Evolutionary conservation across 2,888 invertebrate species (phyloP), one percentile per base, ranked within the genome.

Genomic region (Papilio demoleus): DNA sequence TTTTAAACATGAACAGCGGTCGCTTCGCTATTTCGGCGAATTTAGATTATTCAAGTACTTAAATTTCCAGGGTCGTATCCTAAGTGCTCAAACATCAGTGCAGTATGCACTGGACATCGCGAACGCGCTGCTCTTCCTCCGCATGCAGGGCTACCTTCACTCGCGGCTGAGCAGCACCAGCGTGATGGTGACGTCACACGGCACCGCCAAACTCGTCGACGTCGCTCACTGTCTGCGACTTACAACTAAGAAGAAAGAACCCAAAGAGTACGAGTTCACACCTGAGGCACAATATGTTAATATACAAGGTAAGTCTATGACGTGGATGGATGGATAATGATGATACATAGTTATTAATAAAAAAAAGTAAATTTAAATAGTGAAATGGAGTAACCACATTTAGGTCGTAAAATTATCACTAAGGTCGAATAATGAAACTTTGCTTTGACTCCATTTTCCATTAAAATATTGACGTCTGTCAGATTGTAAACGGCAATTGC

Each of bases 141-240:
- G 87, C 24, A 92, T 92, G 88, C 92, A 90, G 74, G 90, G 90
- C 14, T 90, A 84, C 76, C 73, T 93, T 1, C 93, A 93, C 81
- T 88, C 92, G 0, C 89, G 85, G 34, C 79, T 93, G 19, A 87
- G 81, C 71, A 93, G 93, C 73, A 81, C 83, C 64, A 78, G 84
- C 42, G 75, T 93, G n/a, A 85, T 92, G 82, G 77, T 93, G 14
- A 92, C 90, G 0, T 75, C 77, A 56, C 88, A 88, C 34, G 90
- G 88, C 56, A 79, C 89, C 0, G 93, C 91, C 2, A 93, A 93
- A 78, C 75, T 93, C 1, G 85, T 90, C 0, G 91, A 91, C 72
- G 82, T 93, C 34, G 84, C 86, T 31, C 78, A 92, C 2, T 90
- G 92, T 75, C 79, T 75, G 4, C 79, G 76, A 66, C 60, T 88